phyloP scores from a whole-genome alignment of 2,113 vertebrate species.

The Camelus bactrianus region DNA sequence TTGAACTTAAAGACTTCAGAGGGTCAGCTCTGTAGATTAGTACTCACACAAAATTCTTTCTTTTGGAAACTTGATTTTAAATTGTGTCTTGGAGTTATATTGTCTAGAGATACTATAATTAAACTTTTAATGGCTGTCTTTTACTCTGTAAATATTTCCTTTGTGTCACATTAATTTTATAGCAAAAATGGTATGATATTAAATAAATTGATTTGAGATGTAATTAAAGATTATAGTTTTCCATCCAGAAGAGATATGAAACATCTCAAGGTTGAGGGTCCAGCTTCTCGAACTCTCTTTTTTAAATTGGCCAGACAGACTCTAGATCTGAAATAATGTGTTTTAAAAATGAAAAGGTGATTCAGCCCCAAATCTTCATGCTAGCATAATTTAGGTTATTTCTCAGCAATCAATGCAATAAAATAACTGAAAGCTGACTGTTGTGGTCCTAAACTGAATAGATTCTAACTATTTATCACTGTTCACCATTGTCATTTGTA shows the following conservation, averaged over 20 bases:
- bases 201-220: constrained; percentile 61
- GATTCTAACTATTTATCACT: background rate
- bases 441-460: background rate
- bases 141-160: constrained; percentile 70
- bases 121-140: constrained; percentile 31
- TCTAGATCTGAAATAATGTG: constrained; percentile 19
- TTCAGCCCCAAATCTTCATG: background rate
- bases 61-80: constrained; percentile 46
- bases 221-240: constrained; percentile 56
- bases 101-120: constrained; percentile 63
- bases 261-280: background rate
- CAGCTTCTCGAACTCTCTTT: background rate
- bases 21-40: background rate
- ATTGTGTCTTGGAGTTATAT: constrained; percentile 12
- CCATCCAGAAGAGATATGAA: constrained; percentile 45
- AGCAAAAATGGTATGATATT: constrained; percentile 66
- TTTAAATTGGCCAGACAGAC: background rate
- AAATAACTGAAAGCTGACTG: background rate
- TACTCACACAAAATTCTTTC: background rate
- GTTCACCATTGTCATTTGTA: background rate
- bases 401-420: constrained; percentile 1
- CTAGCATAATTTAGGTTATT: background rate
- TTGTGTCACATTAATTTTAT: constrained; percentile 44
- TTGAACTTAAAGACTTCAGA: background rate
- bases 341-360: constrained; percentile 38